Conservation (phyloP, 2,113 vertebrate species). For the Emberiza fucata region DNA sequence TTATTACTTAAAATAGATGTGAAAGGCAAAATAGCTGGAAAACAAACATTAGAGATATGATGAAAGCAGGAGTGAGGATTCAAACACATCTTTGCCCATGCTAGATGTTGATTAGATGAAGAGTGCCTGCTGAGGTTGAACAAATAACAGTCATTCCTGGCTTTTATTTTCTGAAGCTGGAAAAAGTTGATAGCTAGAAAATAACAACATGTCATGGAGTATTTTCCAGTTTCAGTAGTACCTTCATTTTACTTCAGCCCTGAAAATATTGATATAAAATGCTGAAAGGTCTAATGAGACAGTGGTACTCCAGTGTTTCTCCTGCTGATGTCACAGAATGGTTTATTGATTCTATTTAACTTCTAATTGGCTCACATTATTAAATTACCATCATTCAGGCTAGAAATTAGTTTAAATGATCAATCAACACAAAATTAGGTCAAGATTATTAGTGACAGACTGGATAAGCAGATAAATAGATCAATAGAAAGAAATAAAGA, state of each 20-base stretch:
- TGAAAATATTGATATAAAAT: background rate
- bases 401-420: conserved; percentile 27
- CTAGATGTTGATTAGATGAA: background rate
- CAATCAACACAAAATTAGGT: conserved; percentile 41
- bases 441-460: conserved; percentile 39
- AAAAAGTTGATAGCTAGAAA: background rate
- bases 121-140: background rate
- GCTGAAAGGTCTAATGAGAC: background rate
- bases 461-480: conserved; percentile 50
- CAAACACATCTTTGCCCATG: background rate
- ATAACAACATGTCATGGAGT: background rate
- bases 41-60: background rate
- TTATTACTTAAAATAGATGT: background rate
- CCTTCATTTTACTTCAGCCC: background rate
- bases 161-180: background rate
- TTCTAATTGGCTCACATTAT: conserved; percentile 22
- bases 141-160: background rate
- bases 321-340: background rate
- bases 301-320: background rate
- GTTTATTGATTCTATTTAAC: conserved; percentile 30
- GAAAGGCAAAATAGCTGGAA: background rate
- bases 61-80: background rate
- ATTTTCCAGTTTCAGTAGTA: background rate
- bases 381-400: conserved; percentile 18
- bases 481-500: conserved; percentile 40